Evolutionary conservation across 2,113 vertebrate species (phyloP).

Genomic region (Microcebus griseorufus): DNA sequence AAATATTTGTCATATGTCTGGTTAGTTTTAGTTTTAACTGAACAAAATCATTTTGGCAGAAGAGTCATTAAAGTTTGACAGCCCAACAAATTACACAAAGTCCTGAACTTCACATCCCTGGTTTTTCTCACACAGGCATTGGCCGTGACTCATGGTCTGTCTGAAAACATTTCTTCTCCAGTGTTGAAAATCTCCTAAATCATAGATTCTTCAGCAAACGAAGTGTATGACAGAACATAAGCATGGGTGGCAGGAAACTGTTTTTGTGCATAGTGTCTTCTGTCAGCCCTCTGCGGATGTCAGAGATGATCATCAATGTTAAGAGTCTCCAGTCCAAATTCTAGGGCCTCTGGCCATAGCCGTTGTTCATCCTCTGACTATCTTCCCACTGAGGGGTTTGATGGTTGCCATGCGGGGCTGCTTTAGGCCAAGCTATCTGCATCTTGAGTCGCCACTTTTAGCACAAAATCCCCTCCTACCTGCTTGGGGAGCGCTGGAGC

Average conservation of each 20-base stretch:
- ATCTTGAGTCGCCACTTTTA: background rate
- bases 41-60: constrained; percentile 60
- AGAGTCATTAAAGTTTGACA: constrained; percentile 47
- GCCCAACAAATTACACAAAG: constrained; percentile 35
- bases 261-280: background rate
- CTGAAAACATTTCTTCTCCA: background rate
- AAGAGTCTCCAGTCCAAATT: background rate
- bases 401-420: background rate
- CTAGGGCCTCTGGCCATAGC: background rate
- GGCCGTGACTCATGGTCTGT: background rate
- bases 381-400: background rate
- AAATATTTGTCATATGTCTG: constrained; percentile 73
- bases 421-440: background rate
- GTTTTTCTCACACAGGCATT: background rate
- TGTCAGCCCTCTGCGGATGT: background rate
- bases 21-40: constrained; percentile 51
- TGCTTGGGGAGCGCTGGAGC: background rate
- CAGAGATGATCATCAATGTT: background rate
- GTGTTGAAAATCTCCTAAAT: background rate
- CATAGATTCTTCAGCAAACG: background rate
- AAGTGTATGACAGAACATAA: background rate
- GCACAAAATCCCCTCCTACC: rapidly evolving
- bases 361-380: background rate
- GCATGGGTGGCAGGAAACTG: background rate
- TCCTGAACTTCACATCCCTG: background rate